Evolutionary conservation across 2,113 vertebrate genomes (phyloP).

Genomic region (Rana temporaria): DNA sequence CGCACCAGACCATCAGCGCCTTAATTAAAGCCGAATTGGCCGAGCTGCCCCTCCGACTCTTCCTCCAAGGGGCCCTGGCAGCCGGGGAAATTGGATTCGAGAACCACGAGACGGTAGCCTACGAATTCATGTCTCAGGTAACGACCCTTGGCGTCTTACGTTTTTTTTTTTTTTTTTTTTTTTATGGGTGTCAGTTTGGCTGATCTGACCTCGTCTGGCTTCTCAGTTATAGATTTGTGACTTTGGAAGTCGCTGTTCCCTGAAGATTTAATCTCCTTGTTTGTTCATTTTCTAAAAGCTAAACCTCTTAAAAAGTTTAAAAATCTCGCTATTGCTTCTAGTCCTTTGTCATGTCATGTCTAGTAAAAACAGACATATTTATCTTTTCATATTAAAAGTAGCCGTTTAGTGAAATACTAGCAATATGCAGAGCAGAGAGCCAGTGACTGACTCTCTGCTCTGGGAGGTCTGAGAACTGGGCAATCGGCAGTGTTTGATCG

Average conservation of each 20-base stretch:
- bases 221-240: constrained; percentile 18
- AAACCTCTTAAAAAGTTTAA: no score
- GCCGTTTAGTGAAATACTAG: no score
- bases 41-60: constrained; percentile 92
- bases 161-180: constrained; percentile 4
- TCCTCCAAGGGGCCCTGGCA: constrained; percentile 94
- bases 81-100: constrained; percentile 97
- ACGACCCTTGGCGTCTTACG: background rate
- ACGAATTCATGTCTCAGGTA: constrained; percentile 99
- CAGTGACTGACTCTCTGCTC: no score
- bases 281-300: no score
- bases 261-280: no score
- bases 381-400: no score
- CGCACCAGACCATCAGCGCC: constrained; percentile 97
- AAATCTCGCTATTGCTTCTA: no score
- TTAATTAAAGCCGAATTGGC: constrained; percentile 97
- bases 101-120: constrained; percentile 97
- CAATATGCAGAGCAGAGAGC: no score
- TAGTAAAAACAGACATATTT: no score
- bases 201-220: background rate
- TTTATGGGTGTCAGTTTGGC: background rate
- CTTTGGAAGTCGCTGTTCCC: background rate
- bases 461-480: no score
- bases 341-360: no score
- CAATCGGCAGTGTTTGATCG: no score